Percentiles rank a stretch among this genome's conserved stretches.
These are phyloP conservation scores for Aurelia aurita DNA, from an alignment of 30 jellyfish, hydroid and myxozoan species.

Conservation along the genomic window DNA sequence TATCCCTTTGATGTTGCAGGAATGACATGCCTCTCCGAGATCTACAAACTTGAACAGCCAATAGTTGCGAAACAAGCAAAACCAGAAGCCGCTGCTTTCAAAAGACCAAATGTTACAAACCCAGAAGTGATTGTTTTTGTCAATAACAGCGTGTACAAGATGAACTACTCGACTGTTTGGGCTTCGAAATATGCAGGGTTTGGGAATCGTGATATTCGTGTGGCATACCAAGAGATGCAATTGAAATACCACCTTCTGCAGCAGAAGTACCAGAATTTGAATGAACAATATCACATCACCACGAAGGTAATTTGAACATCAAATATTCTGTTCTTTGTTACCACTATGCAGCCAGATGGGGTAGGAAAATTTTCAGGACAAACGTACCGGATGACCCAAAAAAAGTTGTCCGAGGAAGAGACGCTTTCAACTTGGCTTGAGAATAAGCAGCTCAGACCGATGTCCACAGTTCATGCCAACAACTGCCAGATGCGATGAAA, in stretches of 20 bases:
- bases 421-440: too few relatives aligned
- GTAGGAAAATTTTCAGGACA: too few relatives aligned
- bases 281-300: slow-evolving; percentile 42
- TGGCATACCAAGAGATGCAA: slow-evolving; percentile 58
- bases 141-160: slow-evolving; percentile 22
- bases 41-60: not conserved
- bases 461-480: too few relatives aligned
- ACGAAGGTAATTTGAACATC: slow-evolving; percentile 25
- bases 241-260: slow-evolving; percentile 40
- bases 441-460: too few relatives aligned
- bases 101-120: slow-evolving; percentile 11
- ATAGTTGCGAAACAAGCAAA: not conserved
- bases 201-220: not conserved
- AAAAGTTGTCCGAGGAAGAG: too few relatives aligned
- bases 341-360: too few relatives aligned
- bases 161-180: slow-evolving; percentile 36
- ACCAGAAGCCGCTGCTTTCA: not conserved
- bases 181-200: not conserved
- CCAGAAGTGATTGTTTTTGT: slow-evolving; percentile 40
- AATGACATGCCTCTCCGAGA: slow-evolving; percentile 2
- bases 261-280: slow-evolving; percentile 43
- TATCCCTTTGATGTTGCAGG: not conserved
- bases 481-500: too few relatives aligned
- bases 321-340: too few relatives aligned
- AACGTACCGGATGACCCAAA: too few relatives aligned